Base-by-base conservation (phyloP, 2,113 vertebrate species). In the Misgurnus anguillicaudatus region DNA sequence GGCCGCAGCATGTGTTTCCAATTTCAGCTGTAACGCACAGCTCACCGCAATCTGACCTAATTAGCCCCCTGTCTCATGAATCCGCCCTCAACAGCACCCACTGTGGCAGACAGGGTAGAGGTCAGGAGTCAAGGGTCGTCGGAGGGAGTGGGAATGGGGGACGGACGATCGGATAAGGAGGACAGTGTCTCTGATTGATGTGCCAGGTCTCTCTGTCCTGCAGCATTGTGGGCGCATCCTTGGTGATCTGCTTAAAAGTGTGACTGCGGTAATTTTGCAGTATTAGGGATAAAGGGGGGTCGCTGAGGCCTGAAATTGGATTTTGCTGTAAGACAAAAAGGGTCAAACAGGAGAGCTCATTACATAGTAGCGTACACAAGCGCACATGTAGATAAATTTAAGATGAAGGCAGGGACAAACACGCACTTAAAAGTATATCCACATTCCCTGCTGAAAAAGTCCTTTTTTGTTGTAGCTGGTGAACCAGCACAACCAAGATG, bases 1-100 rank as follows among this genome's bases (percentile, higher is more conserved):
- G 80, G 69, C 60, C 81, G 60, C 72, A 48, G 74, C 91, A 92
- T 86, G 63, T 93, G 91, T 89, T 93, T 92, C 86, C 89, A 91
- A 90, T 93, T 92, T 88, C 76, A 85, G 83, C 51, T 75, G 5
- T 89, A 89, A 91, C 85, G 84, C 85, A 78, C 39, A 79, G 77
- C 77, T 87, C 85, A 4, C 80, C 48, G 76, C 88, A 91, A 89
- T 91, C 90, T 84, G 84, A 88, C 85, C 88, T 87, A 91, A 92
- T 92, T 92, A 91, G 82, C 71, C 81, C 53, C 6, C 72, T 85
- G 81, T 80, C 83, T 87, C 69, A 87, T 88, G 87, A 85, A 91
- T 91, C 90, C 83, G 80, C 72, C 83, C 82, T 84, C 61, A 81
- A 78, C 84, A 38, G 85, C 82, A 81, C 75, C 66, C 81, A 51